Conservation (phyloP, 2,797 vertebrate species). For the Esox masquinongy region DNA sequence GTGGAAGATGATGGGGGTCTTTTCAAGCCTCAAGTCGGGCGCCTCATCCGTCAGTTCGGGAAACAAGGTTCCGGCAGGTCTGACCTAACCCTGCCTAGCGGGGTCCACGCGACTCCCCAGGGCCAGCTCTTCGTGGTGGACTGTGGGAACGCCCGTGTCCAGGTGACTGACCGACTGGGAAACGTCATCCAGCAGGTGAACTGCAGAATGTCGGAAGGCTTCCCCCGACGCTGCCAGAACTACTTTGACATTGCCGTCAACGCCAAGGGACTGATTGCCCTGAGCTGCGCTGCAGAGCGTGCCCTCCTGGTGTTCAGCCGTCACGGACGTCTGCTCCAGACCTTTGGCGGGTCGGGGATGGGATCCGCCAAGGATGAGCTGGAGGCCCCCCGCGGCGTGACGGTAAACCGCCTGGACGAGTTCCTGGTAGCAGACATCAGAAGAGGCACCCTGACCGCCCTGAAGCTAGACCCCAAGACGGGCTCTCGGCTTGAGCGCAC, state of each 20-base stretch:
- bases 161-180: slow-evolving; percentile 74
- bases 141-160: slow-evolving; percentile 80
- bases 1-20: slow-evolving; percentile 61
- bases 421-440: slow-evolving; percentile 81
- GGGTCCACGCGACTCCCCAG: slow-evolving; percentile 71
- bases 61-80: slow-evolving; percentile 81
- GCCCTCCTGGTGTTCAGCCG: slow-evolving; percentile 78
- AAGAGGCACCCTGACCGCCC: slow-evolving; percentile 72
- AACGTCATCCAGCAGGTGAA: slow-evolving; percentile 78
- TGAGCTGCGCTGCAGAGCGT: slow-evolving; percentile 76
- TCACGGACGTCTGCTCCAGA: slow-evolving; percentile 78
- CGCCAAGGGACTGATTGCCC: slow-evolving; percentile 75
- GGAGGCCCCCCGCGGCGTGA: slow-evolving; percentile 79
- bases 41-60: slow-evolving; percentile 74
- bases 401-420: slow-evolving; percentile 71
- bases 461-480: slow-evolving; percentile 72
- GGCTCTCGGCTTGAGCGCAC: slow-evolving; percentile 73
- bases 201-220: slow-evolving; percentile 55
- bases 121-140: slow-evolving; percentile 81
- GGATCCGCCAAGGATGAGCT: slow-evolving; percentile 69
- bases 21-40: slow-evolving; percentile 24
- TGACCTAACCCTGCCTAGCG: slow-evolving; percentile 78
- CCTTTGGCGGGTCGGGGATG: slow-evolving; percentile 68
- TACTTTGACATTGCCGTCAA: slow-evolving; percentile 83
- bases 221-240: slow-evolving; percentile 67